Evolutionary conservation across 2,113 vertebrate species (phyloP).

Genomic region (Campylomormyrus numenius): DNA sequence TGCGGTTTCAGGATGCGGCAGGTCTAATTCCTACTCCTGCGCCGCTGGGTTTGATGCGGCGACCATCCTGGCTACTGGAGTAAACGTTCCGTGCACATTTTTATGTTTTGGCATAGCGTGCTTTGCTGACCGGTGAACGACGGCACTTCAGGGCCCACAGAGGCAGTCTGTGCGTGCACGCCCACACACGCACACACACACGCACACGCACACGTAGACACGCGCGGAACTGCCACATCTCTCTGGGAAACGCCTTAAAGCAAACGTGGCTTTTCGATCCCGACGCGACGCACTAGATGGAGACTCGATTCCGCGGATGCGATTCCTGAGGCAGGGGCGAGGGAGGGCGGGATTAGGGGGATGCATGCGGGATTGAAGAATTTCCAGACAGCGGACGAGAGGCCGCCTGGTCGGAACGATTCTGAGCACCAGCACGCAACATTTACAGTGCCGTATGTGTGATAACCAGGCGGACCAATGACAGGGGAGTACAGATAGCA

Average conservation of each 20-base stretch:
- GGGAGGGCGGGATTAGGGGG: neutral
- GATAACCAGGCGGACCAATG: neutral
- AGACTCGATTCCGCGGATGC: neutral
- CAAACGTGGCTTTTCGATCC: neutral
- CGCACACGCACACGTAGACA: neutral
- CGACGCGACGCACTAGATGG: neutral
- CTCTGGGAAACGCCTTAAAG: neutral
- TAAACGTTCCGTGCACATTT: neutral
- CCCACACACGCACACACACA: neutral
- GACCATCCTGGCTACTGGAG: neutral
- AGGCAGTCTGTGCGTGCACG: neutral
- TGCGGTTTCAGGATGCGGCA: neutral
- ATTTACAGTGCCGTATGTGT: neutral
- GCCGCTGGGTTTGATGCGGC: neutral
- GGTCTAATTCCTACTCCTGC: neutral
- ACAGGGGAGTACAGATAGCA: neutral
- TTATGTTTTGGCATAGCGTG: neutral
- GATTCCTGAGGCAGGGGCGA: neutral
- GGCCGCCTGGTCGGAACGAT: neutral
- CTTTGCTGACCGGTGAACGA: neutral
- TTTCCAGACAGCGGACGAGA: neutral
- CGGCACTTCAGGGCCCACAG: neutral
- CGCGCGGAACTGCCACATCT: neutral
- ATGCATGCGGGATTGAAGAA: neutral
- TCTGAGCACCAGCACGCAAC: neutral